Conservation (phyloP, 2,797 vertebrate genomes). For the Remorina albescens region DNA sequence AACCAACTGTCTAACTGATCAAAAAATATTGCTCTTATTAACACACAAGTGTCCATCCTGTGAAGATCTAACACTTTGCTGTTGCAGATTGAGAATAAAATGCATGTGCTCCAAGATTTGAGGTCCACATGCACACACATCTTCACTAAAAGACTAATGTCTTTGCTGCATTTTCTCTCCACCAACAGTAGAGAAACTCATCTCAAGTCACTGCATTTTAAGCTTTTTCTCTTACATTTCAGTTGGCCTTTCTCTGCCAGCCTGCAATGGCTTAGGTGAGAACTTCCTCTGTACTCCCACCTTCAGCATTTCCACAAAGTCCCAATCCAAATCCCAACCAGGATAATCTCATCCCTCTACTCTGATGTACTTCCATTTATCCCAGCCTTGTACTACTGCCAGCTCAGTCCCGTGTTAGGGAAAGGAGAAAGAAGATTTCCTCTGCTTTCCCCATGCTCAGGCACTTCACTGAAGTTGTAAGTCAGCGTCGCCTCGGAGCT, state of each 20-base stretch:
- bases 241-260: slow-evolving; percentile 31
- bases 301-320: slow-evolving; percentile 80
- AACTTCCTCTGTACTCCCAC: slow-evolving; percentile 73
- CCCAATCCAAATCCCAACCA: slow-evolving; percentile 78
- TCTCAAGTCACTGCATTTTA: slow-evolving; percentile 33
- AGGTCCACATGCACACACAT: neutral
- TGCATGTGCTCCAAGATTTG: neutral
- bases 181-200: neutral
- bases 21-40: slow-evolving; percentile 51
- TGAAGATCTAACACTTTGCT: slow-evolving; percentile 3
- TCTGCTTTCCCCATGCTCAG: slow-evolving; percentile 70
- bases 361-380: slow-evolving; percentile 84
- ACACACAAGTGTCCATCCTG: slow-evolving; percentile 11
- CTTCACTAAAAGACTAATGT: no score
- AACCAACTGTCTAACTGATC: slow-evolving; percentile 53
- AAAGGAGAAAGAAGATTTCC: slow-evolving; percentile 80
- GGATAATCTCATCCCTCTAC: slow-evolving; percentile 82
- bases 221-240: slow-evolving; percentile 57
- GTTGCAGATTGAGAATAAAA: slow-evolving; percentile 17
- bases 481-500: slow-evolving; percentile 62
- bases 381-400: slow-evolving; percentile 78
- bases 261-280: slow-evolving; percentile 72
- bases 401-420: slow-evolving; percentile 77
- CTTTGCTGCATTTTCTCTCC: slow-evolving; percentile 16
- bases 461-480: slow-evolving; percentile 79